phyloP scores from a whole-genome alignment of 2,888 invertebrate genomes.

The Agonum fuliginosum region DNA sequence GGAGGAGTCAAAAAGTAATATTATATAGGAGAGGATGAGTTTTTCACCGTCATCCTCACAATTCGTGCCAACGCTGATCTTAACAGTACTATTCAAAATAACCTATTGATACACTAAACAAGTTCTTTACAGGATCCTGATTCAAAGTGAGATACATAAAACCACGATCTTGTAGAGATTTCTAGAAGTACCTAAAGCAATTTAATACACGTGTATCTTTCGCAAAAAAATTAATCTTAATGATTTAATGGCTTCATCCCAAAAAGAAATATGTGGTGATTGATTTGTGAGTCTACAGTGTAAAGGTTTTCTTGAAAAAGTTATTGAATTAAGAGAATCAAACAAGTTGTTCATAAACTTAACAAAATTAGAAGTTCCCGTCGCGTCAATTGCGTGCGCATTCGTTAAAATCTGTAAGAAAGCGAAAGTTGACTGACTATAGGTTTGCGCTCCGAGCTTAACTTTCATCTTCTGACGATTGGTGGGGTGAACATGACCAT shows the following conservation, averaged over 20 bases:
- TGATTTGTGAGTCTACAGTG: background rate
- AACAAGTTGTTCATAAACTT: constrained; percentile 20
- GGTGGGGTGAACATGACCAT: background rate
- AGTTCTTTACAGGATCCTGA: background rate
- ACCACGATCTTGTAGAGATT: background rate
- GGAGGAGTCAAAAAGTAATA: too few relatives aligned
- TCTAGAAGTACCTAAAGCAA: background rate
- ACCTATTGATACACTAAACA: background rate
- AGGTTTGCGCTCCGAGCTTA: background rate
- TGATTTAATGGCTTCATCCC: background rate
- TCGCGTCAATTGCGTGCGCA: background rate
- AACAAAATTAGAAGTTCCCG: constrained; percentile 2
- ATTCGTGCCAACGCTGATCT: background rate
- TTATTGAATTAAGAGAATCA: constrained; percentile 10
- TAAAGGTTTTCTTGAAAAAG: background rate
- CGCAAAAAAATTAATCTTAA: background rate
- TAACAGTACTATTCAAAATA: constrained; percentile 18
- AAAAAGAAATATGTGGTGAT: background rate
- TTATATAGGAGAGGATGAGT: background rate
- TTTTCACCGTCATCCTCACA: constrained; percentile 32
- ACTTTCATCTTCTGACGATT: constrained; percentile 28
- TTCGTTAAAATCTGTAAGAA: background rate
- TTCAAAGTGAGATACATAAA: background rate
- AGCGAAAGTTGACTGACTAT: background rate
- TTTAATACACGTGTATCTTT: background rate